These are phyloP conservation scores for Synanceia verrucosa DNA, from an alignment of 2,797 vertebrate species.

Conservation along the genomic window DNA sequence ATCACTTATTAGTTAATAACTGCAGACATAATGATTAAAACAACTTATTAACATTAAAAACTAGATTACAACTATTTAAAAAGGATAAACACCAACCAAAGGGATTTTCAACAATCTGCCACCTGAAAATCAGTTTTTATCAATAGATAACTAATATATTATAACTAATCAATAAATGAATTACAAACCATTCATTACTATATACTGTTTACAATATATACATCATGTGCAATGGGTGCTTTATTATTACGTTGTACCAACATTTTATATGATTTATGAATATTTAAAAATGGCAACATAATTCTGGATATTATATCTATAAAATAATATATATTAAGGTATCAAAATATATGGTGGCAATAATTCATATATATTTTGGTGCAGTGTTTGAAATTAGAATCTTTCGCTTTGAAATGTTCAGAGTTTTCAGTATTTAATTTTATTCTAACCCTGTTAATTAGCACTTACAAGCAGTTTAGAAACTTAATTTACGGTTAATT, in stretches of 20 bases:
- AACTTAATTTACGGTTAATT: background rate
- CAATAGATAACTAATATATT: too few relatives aligned
- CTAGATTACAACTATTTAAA: background rate
- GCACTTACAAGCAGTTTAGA: slow-evolving; percentile 8
- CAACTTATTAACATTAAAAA: too few relatives aligned
- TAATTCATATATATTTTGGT: slow-evolving; percentile 53
- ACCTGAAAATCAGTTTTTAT: background rate
- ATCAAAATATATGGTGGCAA: slow-evolving; percentile 44
- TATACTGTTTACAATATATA: background rate
- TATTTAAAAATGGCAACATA: background rate
- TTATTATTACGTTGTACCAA: slow-evolving; percentile 15
- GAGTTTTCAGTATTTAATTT: background rate
- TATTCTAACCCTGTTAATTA: background rate
- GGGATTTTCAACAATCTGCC: background rate
- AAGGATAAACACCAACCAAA: background rate
- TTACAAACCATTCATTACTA: background rate
- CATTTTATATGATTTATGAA: background rate
- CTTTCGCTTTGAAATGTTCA: slow-evolving; percentile 7
- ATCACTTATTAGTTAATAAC: background rate
- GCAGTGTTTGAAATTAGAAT: slow-evolving; percentile 36
- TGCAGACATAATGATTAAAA: too few relatives aligned
- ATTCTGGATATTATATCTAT: background rate
- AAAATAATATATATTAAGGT: background rate
- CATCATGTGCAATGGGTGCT: background rate
- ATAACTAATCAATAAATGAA: background rate